Evolutionary conservation across 2,113 vertebrate species (phyloP).

Genomic region (Gnathonemus echidnorhynchus): DNA sequence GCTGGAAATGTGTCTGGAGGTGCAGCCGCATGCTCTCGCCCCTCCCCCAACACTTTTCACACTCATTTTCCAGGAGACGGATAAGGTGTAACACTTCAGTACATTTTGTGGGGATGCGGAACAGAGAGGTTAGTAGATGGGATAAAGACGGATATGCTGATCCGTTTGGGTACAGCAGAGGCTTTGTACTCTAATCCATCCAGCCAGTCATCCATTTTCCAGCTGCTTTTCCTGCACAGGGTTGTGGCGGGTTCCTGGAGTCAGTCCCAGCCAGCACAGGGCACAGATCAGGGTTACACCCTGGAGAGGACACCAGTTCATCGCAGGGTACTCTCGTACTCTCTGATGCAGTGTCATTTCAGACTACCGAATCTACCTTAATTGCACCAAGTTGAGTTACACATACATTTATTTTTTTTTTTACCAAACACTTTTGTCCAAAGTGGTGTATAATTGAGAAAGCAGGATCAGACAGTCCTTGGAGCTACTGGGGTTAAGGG

Average conservation of each 20-base stretch:
- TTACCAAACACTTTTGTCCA: neutral
- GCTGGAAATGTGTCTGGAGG: slow-evolving; percentile 29
- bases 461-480: neutral
- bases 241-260: neutral
- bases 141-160: neutral
- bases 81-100: slow-evolving; percentile 27
- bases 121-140: slow-evolving; percentile 9
- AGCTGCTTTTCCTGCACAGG: neutral
- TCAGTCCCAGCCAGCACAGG: neutral
- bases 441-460: neutral
- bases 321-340: neutral
- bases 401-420: neutral
- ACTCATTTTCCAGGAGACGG: neutral
- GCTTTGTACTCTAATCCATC: neutral
- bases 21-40: neutral
- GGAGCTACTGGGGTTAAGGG: neutral
- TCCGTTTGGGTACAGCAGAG: slow-evolving; percentile 12
- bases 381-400: neutral
- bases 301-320: neutral
- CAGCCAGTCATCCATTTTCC: neutral
- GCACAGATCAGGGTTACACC: neutral
- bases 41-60: neutral
- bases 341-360: neutral
- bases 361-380: neutral
- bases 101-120: slow-evolving; percentile 1